Conservation (phyloP, 2,797 vertebrate species). For the Mustela erminea region DNA sequence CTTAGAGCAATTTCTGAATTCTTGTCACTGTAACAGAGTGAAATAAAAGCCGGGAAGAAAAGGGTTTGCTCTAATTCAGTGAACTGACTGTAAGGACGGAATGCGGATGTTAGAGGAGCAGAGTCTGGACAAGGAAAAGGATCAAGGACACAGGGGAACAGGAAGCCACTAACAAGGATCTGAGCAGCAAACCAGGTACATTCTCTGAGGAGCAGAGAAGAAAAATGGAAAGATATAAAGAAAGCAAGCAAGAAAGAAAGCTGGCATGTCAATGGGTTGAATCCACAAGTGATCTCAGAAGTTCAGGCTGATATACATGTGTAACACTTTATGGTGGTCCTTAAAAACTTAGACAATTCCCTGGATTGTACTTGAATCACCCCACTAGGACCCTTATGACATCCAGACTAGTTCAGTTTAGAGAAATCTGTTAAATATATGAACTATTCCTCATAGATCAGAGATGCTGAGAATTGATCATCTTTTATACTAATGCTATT, state of each 20-base stretch:
- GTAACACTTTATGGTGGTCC: background rate
- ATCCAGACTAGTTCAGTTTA: background rate
- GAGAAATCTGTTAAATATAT: background rate
- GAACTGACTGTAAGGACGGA: background rate
- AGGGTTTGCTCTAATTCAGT: background rate
- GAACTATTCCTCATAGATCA: background rate
- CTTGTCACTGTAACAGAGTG: background rate
- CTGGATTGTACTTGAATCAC: background rate
- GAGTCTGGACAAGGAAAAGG: background rate
- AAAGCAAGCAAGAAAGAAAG: background rate
- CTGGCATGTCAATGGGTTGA: background rate
- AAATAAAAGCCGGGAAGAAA: background rate
- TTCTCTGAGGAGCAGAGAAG: background rate
- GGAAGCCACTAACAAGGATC: background rate
- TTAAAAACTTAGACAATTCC: background rate
- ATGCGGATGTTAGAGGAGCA: background rate
- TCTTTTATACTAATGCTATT: background rate
- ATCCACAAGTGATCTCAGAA: background rate
- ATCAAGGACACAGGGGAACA: background rate
- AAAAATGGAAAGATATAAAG: too few relatives aligned
- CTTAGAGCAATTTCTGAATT: background rate
- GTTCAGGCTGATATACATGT: background rate
- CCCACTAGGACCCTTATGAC: accelerated
- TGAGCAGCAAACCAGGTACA: background rate
- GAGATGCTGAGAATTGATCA: background rate